phyloP scores from a whole-genome alignment of 2,797 vertebrate species.

The Cichlasoma orientale region DNA sequence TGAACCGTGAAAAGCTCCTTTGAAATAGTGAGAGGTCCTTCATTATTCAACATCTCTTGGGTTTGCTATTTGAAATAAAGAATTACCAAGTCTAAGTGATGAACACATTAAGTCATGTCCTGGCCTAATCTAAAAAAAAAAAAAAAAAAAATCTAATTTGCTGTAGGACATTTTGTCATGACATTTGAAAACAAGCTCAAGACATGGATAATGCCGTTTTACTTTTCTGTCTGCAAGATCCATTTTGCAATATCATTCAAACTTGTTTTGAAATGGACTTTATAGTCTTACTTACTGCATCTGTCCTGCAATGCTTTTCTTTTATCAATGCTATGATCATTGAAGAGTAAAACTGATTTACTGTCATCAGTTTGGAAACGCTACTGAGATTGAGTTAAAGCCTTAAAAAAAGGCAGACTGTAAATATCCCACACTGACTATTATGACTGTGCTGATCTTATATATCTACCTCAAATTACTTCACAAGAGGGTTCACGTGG shows the following conservation, averaged over 20 bases:
- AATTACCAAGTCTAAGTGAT: constrained; percentile 42
- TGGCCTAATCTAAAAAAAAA: constrained; percentile 20
- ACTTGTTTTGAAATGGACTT: not conserved
- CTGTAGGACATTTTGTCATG: not conserved
- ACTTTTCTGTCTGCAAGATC: not conserved
- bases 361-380: not conserved
- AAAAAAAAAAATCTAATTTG: constrained; percentile 21
- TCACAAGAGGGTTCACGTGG: too few species aligned
- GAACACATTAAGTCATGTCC: constrained; percentile 45
- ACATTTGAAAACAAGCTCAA: constrained; percentile 32
- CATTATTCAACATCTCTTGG: constrained; percentile 68
- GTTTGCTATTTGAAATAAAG: constrained; percentile 55
- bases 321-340: not conserved
- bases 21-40: constrained; percentile 57
- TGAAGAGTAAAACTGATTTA: not conserved
- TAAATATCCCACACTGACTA: too few species aligned
- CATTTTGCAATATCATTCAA: not conserved
- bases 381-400: too few species aligned
- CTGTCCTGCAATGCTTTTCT: not conserved
- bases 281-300: not conserved
- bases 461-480: too few species aligned
- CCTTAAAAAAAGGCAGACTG: too few species aligned
- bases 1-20: constrained; percentile 51
- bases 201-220: fast-evolving
- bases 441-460: too few species aligned